Evolutionary conservation across 1,140 invertebrate species (phyloP).

Genomic region (Atta colombica): DNA sequence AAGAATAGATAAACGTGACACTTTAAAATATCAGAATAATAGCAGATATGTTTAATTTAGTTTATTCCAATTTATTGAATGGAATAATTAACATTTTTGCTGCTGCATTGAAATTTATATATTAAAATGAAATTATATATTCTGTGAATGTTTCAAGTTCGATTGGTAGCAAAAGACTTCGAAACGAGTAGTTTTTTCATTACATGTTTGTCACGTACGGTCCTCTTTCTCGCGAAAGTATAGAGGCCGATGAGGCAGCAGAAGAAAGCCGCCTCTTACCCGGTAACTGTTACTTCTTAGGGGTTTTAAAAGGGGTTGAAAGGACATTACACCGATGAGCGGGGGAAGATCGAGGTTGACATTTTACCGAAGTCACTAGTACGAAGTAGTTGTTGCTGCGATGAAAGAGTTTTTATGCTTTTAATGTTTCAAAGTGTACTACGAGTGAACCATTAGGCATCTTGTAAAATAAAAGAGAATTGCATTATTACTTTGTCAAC

Average conservation of each 20-base stretch:
- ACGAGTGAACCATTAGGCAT: conserved; percentile 50
- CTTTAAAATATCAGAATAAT: neutral
- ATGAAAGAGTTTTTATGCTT: conserved; percentile 58
- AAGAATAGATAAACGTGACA: neutral
- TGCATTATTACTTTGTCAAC: conserved; percentile 38
- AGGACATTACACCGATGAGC: conserved; percentile 67
- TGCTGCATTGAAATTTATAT: neutral
- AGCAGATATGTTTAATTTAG: neutral
- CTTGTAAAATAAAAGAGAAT: conserved; percentile 55
- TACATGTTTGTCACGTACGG: conserved; percentile 67
- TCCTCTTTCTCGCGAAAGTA: conserved; percentile 61
- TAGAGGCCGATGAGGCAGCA: conserved; percentile 65
- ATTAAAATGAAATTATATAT: neutral
- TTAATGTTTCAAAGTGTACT: conserved; percentile 52
- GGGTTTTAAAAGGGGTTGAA: conserved; percentile 73
- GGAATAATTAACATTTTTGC: neutral
- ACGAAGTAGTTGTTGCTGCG: conserved; percentile 49
- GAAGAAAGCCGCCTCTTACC: conserved; percentile 68
- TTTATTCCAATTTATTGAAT: neutral
- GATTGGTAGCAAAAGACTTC: conserved; percentile 38
- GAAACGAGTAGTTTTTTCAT: conserved; percentile 33
- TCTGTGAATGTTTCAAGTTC: neutral
- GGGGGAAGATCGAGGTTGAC: conserved; percentile 56
- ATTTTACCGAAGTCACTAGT: conserved; percentile 59
- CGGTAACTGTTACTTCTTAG: conserved; percentile 74